A percentile compares a stretch with the other conserved stretches of the same genome.
These are phyloP conservation scores for Geococcyx californianus DNA, from an alignment of 2,113 vertebrate species.

Conservation along the genomic window DNA sequence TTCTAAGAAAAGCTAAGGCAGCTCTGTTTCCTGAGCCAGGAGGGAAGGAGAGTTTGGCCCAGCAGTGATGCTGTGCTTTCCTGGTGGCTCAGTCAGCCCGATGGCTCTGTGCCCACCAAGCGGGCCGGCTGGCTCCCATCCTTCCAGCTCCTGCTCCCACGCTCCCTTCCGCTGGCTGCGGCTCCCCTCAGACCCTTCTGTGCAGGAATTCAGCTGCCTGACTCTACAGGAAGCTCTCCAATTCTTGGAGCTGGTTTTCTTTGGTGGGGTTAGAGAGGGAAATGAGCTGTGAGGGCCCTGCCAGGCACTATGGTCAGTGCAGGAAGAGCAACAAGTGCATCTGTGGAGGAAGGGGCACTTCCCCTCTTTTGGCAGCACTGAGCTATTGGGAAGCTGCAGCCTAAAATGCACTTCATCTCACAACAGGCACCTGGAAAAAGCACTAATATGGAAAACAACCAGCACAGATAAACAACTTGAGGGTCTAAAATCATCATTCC, in stretches of 20 bases:
- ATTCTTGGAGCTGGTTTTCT: not conserved
- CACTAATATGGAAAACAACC: not conserved
- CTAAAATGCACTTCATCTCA: not conserved
- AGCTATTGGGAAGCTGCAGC: not conserved
- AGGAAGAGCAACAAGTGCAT: not conserved
- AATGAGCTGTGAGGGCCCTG: not conserved
- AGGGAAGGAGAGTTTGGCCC: not conserved
- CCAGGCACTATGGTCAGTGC: not conserved
- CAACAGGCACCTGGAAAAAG: not conserved
- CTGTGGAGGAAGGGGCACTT: not conserved
- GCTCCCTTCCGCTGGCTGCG: not conserved
- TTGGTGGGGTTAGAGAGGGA: not conserved
- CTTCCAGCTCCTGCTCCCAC: constrained; percentile 33
- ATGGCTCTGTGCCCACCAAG: not conserved
- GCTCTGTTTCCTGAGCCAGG: not conserved
- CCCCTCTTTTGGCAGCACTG: fast-evolving
- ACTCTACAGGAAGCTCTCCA: not conserved
- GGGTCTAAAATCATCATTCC: not conserved
- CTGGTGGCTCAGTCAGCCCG: not conserved
- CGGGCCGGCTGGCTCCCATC: not conserved
- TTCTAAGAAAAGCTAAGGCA: not conserved
- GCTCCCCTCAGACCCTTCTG: constrained; percentile 24
- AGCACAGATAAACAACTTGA: not conserved
- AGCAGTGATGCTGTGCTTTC: not conserved
- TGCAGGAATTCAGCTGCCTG: constrained; percentile 1